Percentiles rank a stretch among this genome's conserved stretches.
Evolutionary conservation across 64 coral and sea anemone species (phyloP).

Genomic region (Acropora tenuis): DNA sequence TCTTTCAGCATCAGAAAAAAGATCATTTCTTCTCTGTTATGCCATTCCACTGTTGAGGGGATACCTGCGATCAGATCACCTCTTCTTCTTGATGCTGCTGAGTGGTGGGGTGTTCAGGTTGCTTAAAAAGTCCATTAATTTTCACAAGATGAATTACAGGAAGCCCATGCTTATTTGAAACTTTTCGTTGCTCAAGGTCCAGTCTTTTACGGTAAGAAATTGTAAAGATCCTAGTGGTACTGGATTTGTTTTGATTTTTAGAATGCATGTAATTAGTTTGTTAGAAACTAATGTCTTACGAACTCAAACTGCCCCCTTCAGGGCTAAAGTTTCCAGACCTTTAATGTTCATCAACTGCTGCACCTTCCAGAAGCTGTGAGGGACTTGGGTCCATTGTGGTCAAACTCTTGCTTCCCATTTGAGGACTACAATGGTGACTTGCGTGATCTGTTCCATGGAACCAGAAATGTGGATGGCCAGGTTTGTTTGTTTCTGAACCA

Average conservation of each 20-base stretch:
- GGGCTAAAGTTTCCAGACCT: conserved; percentile 1
- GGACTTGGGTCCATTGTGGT: conserved; percentile 57
- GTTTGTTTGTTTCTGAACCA: too few species aligned
- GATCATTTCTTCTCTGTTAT: neutral
- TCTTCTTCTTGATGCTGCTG: neutral
- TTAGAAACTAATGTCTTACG: too few species aligned
- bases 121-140: neutral
- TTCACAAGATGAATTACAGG: neutral
- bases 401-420: conserved; percentile 62
- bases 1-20: neutral
- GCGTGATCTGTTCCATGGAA: conserved; percentile 53
- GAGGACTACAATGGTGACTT: conserved; percentile 62
- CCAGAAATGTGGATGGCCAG: neutral
- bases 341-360: conserved; percentile 56
- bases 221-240: too few species aligned
- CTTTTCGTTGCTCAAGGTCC: neutral
- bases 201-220: neutral
- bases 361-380: conserved; percentile 43
- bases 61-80: neutral
- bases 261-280: too few species aligned
- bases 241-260: too few species aligned
- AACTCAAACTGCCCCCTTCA: too few species aligned
- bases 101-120: neutral
- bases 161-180: neutral
- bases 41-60: neutral